Evolutionary conservation across 2,797 vertebrate genomes (phyloP).

Genomic region (Trachops cirrhosus): DNA sequence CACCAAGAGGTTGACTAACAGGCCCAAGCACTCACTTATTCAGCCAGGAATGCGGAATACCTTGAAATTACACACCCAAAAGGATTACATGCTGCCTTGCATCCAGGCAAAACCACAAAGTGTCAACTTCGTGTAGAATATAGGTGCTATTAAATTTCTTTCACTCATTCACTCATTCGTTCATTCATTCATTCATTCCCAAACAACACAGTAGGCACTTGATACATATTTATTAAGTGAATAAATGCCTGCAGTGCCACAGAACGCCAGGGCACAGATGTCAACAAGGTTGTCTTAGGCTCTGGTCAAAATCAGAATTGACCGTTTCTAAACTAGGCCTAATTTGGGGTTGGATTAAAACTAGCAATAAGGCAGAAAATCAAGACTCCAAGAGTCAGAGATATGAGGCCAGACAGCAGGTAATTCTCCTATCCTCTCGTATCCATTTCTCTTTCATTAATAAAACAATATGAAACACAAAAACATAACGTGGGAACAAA

Average conservation of each 20-base stretch:
- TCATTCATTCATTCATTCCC: neutral
- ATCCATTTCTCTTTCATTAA: neutral
- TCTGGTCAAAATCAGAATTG: neutral
- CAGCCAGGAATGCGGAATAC: neutral
- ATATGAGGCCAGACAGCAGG: neutral
- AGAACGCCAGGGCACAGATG: neutral
- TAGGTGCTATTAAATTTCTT: neutral
- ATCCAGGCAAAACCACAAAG: neutral
- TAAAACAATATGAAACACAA: neutral
- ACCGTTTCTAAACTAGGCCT: neutral
- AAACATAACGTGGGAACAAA: neutral
- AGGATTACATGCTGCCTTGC: neutral
- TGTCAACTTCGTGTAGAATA: neutral
- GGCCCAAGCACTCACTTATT: neutral
- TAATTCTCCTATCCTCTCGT: neutral
- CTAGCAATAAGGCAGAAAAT: neutral
- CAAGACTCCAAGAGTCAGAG: neutral
- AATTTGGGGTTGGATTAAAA: neutral
- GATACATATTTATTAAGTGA: neutral
- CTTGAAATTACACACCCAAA: neutral
- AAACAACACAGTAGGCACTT: neutral
- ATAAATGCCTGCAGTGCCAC: neutral
- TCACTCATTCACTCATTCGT: neutral
- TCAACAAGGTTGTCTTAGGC: neutral
- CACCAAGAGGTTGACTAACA: neutral